phyloP scores from a whole-genome alignment of 2,797 vertebrate species.

The Carcharodon carcharias region DNA sequence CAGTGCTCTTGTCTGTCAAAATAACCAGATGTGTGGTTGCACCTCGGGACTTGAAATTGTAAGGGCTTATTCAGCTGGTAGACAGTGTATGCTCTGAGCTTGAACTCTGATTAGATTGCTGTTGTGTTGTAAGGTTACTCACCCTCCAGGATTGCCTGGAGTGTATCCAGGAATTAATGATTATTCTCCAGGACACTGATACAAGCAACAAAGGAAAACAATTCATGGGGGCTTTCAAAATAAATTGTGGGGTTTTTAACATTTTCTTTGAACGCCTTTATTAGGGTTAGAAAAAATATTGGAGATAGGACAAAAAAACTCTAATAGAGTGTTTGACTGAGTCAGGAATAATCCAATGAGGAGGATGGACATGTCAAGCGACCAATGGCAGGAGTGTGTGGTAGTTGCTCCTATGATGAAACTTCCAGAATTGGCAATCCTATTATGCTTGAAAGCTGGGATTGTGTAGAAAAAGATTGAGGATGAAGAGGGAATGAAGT shows the following conservation, averaged over 20 bases:
- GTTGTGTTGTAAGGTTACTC: neutral
- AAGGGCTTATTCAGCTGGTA: slow-evolving; percentile 2
- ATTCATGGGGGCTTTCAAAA: neutral
- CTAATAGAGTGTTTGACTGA: neutral
- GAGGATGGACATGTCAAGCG: too few relatives aligned
- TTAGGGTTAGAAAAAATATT: neutral
- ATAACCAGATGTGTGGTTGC: slow-evolving; percentile 15
- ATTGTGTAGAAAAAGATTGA: neutral
- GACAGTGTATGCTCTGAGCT: neutral
- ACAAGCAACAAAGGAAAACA: neutral
- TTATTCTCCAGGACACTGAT: neutral
- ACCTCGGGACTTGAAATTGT: neutral
- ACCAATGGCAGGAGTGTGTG: too few relatives aligned
- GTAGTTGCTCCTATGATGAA: neutral
- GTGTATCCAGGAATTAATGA: neutral
- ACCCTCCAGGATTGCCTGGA: neutral
- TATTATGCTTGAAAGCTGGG: neutral
- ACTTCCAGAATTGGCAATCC: neutral
- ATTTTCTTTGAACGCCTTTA: neutral
- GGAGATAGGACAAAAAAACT: neutral
- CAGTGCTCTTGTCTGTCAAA: neutral
- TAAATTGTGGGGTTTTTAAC: neutral
- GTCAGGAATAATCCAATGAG: neutral
- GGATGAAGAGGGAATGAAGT: neutral
- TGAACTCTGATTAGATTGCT: neutral